Evolutionary conservation across 2,888 invertebrate species (phyloP), one percentile per base, ranked within the genome.

Genomic region (Cataglyphis livida): DNA sequence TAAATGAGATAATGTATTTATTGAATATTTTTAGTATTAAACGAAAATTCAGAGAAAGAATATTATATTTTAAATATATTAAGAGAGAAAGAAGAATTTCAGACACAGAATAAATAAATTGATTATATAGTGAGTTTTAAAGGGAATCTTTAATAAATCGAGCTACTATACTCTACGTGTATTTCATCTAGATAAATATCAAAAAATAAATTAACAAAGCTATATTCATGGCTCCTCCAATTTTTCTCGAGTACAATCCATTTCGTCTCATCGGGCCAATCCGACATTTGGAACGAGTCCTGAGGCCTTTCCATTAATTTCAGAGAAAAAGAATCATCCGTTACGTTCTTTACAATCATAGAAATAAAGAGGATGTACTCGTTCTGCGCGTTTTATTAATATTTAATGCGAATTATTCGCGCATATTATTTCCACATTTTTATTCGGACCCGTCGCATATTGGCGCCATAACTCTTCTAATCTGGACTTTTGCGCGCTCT

Each of bases 391-490:
- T 59, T 83, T 87, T 88, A 89, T 89, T 87, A 87, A 86, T 89
- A 90, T 85, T 90, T 90, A 84, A 87, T 84, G 76, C 68, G 57
- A 35, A 74, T 61, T 35, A 66, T 65, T 62, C 82, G 75, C 81
- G 57, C 81, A n/a, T n/a, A n/a, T n/a, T n/a, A n/a, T n/a, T n/a
- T 5, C 25, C 57, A 21, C 51, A 86, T 84, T 90, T 86, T 86
- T 85, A 82, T 68, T 62, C 66, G 32, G 28, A 25, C 51, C 68
- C 61, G 71, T 82, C 81, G 81, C 87, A 85, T 85, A 88, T 84
- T 84, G 90, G 73, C 64, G 79, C 74, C 82, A 81, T 89, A 89
- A 89, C 85, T 90, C 88, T 83, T 88, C 81, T 86, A 82, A 89
- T 89, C 85, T 85, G 54, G 66, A 83, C 59, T 76, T 74, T 54